Base-by-base conservation (phyloP, 1,140 invertebrate species). In the Pristionchus pacificus region DNA sequence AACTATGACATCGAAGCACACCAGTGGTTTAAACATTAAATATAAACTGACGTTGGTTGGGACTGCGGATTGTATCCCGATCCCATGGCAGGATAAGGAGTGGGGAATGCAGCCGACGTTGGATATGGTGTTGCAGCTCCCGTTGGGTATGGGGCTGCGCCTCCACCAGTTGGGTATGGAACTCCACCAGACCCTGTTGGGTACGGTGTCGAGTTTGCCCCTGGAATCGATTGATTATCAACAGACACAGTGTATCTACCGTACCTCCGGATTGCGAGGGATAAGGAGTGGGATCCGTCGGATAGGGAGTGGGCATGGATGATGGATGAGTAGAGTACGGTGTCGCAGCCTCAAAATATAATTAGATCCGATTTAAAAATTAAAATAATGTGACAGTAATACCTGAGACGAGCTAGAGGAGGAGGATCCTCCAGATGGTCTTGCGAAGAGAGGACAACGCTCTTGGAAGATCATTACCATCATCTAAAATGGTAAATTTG, bases 391-490 rank as follows among this genome's bases (percentile, higher is more conserved):
- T 6, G 38, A 6, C 84, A 10, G 87, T 71, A 87, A 19, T 49
- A 49, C 38, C 38, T 49, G 38, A 6, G 38, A 19, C 19, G 38
- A 10, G 38, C 6, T 10, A 49, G 6, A 10, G 38, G 6, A 10
- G 38, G 6, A 10, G 38, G 38, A 49, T 49, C 19, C 38, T 19
- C 6, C 38, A 19, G 38, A 49, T n/a, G 55, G 29, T 32, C 60
- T 72, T 24, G 71, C 65, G 28, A 91, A 98, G 0, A 98, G 93
- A 31, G 96, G 96, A 65, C 95, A 95, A 76, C 91, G 88, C 71
- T 98, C 94, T 38, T 94, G 92, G 88, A 99, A 99, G 29, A 91
- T 91, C 63, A 91, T 88, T 68, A 92, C 91, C 90, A 98, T 91
- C 38, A 95, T 89, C 89, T 92, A 79, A 72, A 86, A 70, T 67